These are phyloP conservation scores for Alexandromys fortis DNA, from an alignment of 2,113 vertebrate genomes.

Conservation along the genomic window DNA sequence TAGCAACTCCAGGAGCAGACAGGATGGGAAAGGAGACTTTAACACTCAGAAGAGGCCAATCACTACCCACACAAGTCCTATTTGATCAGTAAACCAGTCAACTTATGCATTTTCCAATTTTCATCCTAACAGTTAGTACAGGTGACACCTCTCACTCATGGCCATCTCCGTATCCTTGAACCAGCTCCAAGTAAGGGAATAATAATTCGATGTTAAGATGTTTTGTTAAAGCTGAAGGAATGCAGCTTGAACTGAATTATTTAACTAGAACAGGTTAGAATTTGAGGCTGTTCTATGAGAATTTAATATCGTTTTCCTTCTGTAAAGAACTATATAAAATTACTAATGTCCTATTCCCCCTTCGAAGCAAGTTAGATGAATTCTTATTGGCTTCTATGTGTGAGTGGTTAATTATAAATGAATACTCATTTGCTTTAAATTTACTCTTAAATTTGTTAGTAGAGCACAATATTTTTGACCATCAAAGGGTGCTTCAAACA, in stretches of 20 bases:
- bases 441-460: slow-evolving; percentile 16
- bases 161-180: not conserved
- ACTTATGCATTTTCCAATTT: not conserved
- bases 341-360: not conserved
- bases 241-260: not conserved
- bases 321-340: not conserved
- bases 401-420: not conserved
- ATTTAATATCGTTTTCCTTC: not conserved
- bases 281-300: not conserved
- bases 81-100: not conserved
- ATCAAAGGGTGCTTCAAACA: not conserved
- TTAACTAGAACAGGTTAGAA: not conserved
- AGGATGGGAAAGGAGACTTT: slow-evolving; percentile 27
- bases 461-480: slow-evolving; percentile 35
- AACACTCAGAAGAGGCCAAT: slow-evolving; percentile 24
- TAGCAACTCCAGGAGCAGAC: slow-evolving; percentile 6
- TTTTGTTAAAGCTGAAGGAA: not conserved
- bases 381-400: not conserved
- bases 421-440: not conserved
- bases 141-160: not conserved
- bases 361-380: not conserved
- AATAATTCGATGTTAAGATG: not conserved
- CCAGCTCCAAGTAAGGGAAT: not conserved
- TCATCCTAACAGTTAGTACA: not conserved
- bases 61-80: not conserved